phyloP scores from a whole-genome alignment of 2,888 invertebrate species.

The Boloria euphrosyne region DNA sequence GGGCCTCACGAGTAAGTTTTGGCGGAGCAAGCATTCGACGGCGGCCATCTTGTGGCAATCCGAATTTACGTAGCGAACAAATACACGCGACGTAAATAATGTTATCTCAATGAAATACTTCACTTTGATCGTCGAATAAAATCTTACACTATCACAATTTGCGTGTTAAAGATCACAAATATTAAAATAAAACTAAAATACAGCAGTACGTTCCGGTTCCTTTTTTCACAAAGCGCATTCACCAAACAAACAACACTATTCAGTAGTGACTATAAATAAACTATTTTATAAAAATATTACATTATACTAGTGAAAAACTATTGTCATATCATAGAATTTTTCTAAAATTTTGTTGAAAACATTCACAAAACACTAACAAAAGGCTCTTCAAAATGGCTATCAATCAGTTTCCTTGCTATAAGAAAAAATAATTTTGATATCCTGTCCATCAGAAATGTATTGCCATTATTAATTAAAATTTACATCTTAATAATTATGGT shows the following conservation, averaged over 20 bases:
- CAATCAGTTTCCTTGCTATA: conserved; percentile 75
- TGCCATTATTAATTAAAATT: conserved; percentile 68
- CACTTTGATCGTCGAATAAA: conserved; percentile 40
- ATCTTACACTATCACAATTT: conserved; percentile 48
- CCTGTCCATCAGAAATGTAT: conserved; percentile 73
- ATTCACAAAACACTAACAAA: conserved; percentile 83
- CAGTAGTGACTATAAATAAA: conserved; percentile 48
- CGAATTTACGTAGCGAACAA: conserved; percentile 78
- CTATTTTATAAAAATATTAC: conserved; percentile 42
- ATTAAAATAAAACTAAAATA: conserved; percentile 59
- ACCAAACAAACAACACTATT: conserved; percentile 66
- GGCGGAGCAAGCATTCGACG: conserved; percentile 78
- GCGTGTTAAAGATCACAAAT: conserved; percentile 47
- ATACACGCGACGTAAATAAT: conserved; percentile 77
- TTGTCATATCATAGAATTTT: conserved; percentile 57
- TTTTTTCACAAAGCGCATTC: conserved; percentile 67
- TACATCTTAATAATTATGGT: conserved; percentile 32
- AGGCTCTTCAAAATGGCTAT: conserved; percentile 83
- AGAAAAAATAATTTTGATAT: conserved; percentile 75
- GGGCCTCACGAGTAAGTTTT: conserved; percentile 74
- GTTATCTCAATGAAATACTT: conserved; percentile 43
- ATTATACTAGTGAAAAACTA: conserved; percentile 39
- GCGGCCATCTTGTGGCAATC: conserved; percentile 82
- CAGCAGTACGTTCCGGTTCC: conserved; percentile 73
- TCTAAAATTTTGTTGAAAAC: conserved; percentile 75